Percentiles rank a stretch among this genome's conserved stretches.
Conservation (phyloP, 2,888 invertebrate genomes). For the Watsonalla binaria region DNA sequence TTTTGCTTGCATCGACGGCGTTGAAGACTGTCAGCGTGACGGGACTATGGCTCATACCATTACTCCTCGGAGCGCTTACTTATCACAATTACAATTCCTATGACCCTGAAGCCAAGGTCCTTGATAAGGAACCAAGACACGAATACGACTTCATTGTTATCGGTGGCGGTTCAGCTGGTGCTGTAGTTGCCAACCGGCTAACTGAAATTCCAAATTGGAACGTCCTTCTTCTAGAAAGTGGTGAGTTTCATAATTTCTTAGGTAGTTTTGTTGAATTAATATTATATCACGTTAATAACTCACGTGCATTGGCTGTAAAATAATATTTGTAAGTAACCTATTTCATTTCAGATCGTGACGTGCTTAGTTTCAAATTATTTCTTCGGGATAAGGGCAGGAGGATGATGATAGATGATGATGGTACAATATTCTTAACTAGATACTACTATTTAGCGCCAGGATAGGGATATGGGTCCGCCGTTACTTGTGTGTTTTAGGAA, state of each 20-base stretch:
- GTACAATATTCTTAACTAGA: too few species aligned
- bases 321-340: too few species aligned
- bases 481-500: too few species aligned
- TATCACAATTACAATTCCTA: slow-evolving; percentile 88
- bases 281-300: too few species aligned
- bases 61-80: slow-evolving; percentile 88
- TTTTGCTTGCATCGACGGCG: slow-evolving; percentile 87
- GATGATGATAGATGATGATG: too few species aligned
- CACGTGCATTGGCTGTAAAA: too few species aligned
- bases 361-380: too few species aligned
- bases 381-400: too few species aligned
- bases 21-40: slow-evolving; percentile 87
- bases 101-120: slow-evolving; percentile 88
- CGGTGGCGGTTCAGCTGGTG: slow-evolving; percentile 94
- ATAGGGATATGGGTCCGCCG: too few species aligned
- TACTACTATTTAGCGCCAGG: too few species aligned
- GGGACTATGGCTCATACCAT: slow-evolving; percentile 90
- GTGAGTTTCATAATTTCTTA: slow-evolving; percentile 31
- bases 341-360: too few species aligned
- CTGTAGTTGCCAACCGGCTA: slow-evolving; percentile 90
- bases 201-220: slow-evolving; percentile 88
- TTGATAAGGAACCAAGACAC: slow-evolving; percentile 82
- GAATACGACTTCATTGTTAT: slow-evolving; percentile 92
- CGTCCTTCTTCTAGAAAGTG: slow-evolving; percentile 87
- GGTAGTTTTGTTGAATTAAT: too few species aligned